These are phyloP conservation scores for Carcinoscorpius rotundicauda DNA, from an alignment of 1,140 invertebrate genomes.

Conservation along the genomic window DNA sequence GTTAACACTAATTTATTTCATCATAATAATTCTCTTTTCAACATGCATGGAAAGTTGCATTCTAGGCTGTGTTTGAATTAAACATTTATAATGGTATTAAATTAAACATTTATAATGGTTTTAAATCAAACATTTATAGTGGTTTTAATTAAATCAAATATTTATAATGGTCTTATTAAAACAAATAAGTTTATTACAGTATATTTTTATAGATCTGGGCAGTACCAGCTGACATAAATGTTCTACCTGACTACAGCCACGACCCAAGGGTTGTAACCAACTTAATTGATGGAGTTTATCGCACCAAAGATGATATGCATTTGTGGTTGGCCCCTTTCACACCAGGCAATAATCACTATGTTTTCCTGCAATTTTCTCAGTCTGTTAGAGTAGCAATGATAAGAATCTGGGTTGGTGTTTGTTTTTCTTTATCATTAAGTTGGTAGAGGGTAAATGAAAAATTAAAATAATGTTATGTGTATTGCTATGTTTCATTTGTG, in stretches of 20 bases:
- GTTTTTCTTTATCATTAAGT: background rate
- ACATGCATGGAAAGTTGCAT: no score
- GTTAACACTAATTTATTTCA: no score
- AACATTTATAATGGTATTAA: no score
- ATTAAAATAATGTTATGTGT: no score
- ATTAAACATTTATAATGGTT: no score
- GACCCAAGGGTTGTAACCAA: slow-evolving; percentile 48
- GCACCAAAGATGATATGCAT: slow-evolving; percentile 60
- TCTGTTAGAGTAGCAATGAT: slow-evolving; percentile 50
- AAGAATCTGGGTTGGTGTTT: slow-evolving; percentile 57
- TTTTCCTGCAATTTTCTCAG: slow-evolving; percentile 47
- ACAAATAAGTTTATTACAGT: slow-evolving; percentile 5
- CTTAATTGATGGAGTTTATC: slow-evolving; percentile 54
- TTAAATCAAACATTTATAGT: no score
- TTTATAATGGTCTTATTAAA: background rate
- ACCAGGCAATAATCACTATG: slow-evolving; percentile 40
- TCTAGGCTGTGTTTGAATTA: no score
- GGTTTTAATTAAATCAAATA: no score
- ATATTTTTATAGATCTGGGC: slow-evolving; percentile 39
- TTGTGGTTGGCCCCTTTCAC: slow-evolving; percentile 57
- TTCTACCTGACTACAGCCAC: slow-evolving; percentile 43
- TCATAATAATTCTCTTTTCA: no score
- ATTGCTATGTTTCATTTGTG: no score
- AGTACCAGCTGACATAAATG: slow-evolving; percentile 46
- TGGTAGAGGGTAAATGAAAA: no score